Base-by-base conservation (phyloP, 2,888 invertebrate species). In the Zonitis immaculata region DNA sequence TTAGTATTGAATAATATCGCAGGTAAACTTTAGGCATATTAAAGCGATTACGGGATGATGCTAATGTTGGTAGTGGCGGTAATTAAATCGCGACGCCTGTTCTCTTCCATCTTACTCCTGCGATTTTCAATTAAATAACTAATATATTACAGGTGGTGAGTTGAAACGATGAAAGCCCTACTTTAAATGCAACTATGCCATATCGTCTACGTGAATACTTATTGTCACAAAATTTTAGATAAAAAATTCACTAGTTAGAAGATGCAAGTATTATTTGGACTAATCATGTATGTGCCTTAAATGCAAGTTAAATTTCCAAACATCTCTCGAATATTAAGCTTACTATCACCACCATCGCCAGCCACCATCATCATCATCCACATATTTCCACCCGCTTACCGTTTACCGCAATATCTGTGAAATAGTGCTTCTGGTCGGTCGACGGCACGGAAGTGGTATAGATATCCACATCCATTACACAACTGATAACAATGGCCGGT, bases 381-480 rank as follows among this genome's bases (percentile, higher is more conserved):
- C n/a, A n/a, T n/a, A n/a, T n/a, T n/a, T 42, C 42, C 49, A 53
- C 58, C 58, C 57, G 58, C 54, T 55, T 59, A 63, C 60, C 58
- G 54, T 56, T 57, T 47, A 57, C 63, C 53, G 60, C 62, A 69
- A 70, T 72, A 71, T 73, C 70, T 67, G 68, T 72, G 70, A 73
- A 72, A 71, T 66, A 65, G 63, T 62, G 65, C 58, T 64, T 62
- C 65, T 66, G 65, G 65, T 62, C 64, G 60, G 61, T 58, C 54
- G 58, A 60, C 59, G 59, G 58, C 62, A 63, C 68, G 70, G 73
- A 73, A 73, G 67, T 67, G 62, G 64, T 64, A 67, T 65, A 66
- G 69, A 69, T 69, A 72, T 70, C 69, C 70, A 68, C 70, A 72
- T 72, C 71, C 70, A 72, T 72, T 72, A 70, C 71, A 69, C 69